Evolutionary conservation across 2,888 invertebrate genomes (phyloP), one percentile per base, ranked within the genome.

Genomic region (Drosophila algonquin): DNA sequence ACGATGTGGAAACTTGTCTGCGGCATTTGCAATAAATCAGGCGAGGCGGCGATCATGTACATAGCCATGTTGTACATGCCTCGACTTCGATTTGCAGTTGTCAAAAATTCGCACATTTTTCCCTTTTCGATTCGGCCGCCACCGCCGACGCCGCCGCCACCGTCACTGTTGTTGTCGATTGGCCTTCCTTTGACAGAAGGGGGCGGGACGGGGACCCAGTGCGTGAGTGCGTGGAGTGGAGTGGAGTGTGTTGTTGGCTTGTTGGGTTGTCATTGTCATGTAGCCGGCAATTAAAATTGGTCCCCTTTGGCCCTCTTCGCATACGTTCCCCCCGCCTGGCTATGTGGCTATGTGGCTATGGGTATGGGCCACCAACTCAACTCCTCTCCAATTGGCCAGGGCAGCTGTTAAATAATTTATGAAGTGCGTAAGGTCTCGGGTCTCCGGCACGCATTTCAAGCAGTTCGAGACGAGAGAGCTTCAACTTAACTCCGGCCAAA

Each of bases 341-440:
- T 8, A 30, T 8, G 30, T 7, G 32, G 24, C 24, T 3, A 9
- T 32, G 32, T 10, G 10, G 32, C 9, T 10, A 32, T 10, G 32
- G 14, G n/a, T n/a, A 2, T 40, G 40, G 40, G 40, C 40, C 40
- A 40, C 40, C 40, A 40, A 14, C 14, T 6, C 40, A 40, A 40
- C 14, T 12, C 8, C 35, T 52, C 60, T 68, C 47, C 77, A 76
- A 77, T 79, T 80, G 72, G 68, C 76, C 67, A 58, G 63, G 58
- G 70, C 75, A 64, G 74, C 80, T 86, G 81, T 77, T 85, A 79
- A 85, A 85, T 85, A 81, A 85, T 85, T 85, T 88, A 85, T 85
- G 83, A 88, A 73, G 83, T 88, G 84, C 88, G 88, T 86, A 83
- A 75, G 73, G 75, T 80, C 59, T 30, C 30, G 30, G 30, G 30